Conservation (phyloP, 2,888 invertebrate species). For the Tetrapedia diversipes region DNA sequence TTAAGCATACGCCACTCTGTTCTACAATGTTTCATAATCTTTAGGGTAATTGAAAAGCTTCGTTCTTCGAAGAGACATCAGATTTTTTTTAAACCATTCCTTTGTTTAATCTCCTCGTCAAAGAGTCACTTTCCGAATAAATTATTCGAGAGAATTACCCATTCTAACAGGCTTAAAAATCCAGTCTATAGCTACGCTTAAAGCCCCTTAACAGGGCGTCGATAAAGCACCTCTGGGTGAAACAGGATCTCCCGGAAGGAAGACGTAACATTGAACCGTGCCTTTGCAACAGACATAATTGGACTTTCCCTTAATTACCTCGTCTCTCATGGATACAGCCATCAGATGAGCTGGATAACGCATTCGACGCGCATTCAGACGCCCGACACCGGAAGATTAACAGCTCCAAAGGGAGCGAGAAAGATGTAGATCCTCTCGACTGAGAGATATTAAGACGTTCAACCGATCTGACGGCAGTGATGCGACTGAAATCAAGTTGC, state of each 20-base stretch:
- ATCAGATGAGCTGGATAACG: slow-evolving; percentile 42
- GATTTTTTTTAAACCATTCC: too few species aligned
- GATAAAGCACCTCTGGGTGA: slow-evolving; percentile 30
- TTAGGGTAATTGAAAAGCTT: too few species aligned
- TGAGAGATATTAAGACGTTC: slow-evolving; percentile 43
- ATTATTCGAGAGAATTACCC: too few species aligned
- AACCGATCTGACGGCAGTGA: slow-evolving; percentile 30
- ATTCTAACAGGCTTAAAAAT: slow-evolving; percentile 15
- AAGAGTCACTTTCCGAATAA: too few species aligned
- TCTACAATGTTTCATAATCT: too few species aligned
- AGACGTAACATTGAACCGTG: slow-evolving; percentile 30
- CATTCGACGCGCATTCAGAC: slow-evolving; percentile 49
- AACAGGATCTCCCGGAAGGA: slow-evolving; percentile 32
- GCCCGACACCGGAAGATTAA: slow-evolving; percentile 41
- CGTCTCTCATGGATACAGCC: slow-evolving; percentile 36
- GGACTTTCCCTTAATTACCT: slow-evolving; percentile 49
- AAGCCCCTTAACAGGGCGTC: slow-evolving; percentile 22
- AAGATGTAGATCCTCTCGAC: slow-evolving; percentile 43
- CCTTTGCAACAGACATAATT: slow-evolving; percentile 55
- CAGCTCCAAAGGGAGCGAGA: slow-evolving; percentile 35
- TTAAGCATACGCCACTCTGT: too few species aligned
- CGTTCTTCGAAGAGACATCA: too few species aligned
- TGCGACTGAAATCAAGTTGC: not conserved
- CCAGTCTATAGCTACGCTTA: slow-evolving; percentile 4
- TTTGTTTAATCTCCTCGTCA: too few species aligned